Percentiles rank a stretch among this genome's conserved stretches.
Conservation (phyloP, 2,113 vertebrate genomes). For the Lycocorax pyrrhopterus region DNA sequence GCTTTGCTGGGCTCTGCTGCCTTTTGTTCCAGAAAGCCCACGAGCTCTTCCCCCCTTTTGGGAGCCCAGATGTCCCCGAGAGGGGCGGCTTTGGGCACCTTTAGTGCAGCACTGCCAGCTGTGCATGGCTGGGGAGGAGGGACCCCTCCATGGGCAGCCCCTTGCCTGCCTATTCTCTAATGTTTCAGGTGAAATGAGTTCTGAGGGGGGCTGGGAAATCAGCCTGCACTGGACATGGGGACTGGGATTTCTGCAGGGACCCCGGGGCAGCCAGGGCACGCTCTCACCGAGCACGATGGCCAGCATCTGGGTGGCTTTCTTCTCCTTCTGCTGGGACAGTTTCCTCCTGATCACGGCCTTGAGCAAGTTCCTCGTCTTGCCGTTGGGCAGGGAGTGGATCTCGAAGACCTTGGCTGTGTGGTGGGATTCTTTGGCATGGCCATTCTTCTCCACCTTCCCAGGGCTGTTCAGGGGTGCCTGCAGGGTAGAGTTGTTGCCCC, state of each 20-base stretch:
- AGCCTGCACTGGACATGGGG: fast-evolving
- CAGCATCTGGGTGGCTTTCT: slow-evolving; percentile 98
- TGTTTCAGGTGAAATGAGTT: fast-evolving
- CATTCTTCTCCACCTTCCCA: slow-evolving; percentile 84
- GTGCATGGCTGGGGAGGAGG: background rate
- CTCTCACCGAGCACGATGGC: slow-evolving; percentile 94
- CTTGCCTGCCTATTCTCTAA: background rate
- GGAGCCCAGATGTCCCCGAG: background rate
- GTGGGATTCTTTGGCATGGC: slow-evolving; percentile 77
- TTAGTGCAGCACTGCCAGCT: background rate
- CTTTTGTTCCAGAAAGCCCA: background rate
- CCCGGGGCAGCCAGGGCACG: background rate
- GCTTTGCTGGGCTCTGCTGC: background rate
- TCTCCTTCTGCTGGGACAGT: slow-evolving; percentile 97
- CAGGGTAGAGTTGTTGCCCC: slow-evolving; percentile 72
- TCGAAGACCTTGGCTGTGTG: slow-evolving; percentile 85
- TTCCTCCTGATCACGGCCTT: slow-evolving; percentile 93
- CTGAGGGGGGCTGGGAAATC: background rate
- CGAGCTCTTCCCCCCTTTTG: background rate
- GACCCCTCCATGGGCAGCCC: background rate
- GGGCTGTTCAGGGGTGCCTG: slow-evolving; percentile 76
- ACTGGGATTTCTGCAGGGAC: background rate
- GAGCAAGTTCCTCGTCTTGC: slow-evolving; percentile 89
- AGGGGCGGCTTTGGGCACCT: background rate
- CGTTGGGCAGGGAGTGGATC: slow-evolving; percentile 91